Conservation (phyloP, 2,888 invertebrate species). For the Acanthosepion esculentum region DNA sequence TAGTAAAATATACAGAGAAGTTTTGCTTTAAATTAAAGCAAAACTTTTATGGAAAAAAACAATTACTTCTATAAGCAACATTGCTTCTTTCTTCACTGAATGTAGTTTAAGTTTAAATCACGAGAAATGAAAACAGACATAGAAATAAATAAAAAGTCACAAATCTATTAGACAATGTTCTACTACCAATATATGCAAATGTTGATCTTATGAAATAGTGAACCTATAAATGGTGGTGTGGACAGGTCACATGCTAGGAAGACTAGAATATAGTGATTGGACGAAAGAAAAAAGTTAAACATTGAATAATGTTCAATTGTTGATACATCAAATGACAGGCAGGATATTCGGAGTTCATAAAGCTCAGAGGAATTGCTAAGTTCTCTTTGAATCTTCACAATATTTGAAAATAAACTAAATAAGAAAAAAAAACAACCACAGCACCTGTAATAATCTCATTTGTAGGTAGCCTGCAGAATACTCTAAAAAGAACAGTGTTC, state of each 20-base stretch:
- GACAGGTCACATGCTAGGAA: constrained; percentile 33
- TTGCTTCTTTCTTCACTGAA: constrained; percentile 3
- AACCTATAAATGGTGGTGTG: constrained; percentile 33
- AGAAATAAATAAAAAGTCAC: not conserved
- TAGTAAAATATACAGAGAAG: not conserved
- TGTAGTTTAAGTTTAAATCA: not conserved
- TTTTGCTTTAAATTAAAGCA: not conserved
- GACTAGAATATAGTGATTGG: constrained; percentile 33
- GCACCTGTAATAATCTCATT: constrained; percentile 33
- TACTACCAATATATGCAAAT: not conserved
- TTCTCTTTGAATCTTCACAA: constrained; percentile 5
- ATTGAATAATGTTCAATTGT: constrained; percentile 2
- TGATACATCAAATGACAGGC: constrained; percentile 33
- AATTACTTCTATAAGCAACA: not conserved
- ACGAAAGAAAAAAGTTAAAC: constrained; percentile 12
- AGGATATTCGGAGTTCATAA: constrained; percentile 13
- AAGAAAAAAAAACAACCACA: not conserved
- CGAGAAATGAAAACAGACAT: not conserved
- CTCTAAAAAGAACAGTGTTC: constrained; percentile 9
- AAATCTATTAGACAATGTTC: not conserved
- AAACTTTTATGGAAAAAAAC: not conserved
- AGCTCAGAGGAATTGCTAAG: constrained; percentile 33
- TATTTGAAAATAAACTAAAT: not conserved
- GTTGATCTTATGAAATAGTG: not conserved
- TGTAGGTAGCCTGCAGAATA: constrained; percentile 33